phyloP scores from a whole-genome alignment of 2,888 invertebrate species.

The Noctua pronuba region DNA sequence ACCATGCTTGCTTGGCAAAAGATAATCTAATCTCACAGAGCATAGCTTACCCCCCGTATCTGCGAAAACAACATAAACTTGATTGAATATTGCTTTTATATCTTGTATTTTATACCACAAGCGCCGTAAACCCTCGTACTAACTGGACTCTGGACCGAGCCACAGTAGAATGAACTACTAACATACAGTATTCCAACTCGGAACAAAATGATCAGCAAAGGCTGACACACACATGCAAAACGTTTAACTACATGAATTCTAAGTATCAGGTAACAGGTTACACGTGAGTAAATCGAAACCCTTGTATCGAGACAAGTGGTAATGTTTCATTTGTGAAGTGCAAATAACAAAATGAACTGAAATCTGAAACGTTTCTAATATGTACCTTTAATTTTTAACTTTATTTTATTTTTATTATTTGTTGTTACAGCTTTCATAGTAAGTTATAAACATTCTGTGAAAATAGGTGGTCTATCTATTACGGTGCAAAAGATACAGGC shows the following conservation, averaged over 20 bases:
- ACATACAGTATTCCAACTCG: neutral
- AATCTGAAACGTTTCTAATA: too few relatives aligned
- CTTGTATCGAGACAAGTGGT: neutral
- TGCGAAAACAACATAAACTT: constrained; percentile 37
- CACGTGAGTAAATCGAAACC: neutral
- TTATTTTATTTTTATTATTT: neutral
- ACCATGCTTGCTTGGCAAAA: neutral
- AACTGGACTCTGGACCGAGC: constrained; percentile 36
- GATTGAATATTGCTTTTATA: constrained; percentile 43
- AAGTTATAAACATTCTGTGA: neutral
- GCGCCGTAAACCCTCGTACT: constrained; percentile 21
- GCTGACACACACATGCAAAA: neutral
- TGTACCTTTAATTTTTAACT: too few relatives aligned
- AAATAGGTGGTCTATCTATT: neutral
- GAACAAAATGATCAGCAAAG: neutral
- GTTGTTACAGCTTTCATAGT: neutral
- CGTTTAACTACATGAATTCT: neutral
- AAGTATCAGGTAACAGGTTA: neutral
- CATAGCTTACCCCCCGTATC: neutral
- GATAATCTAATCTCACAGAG: constrained; percentile 16
- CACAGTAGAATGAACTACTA: neutral
- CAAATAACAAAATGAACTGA: too few relatives aligned
- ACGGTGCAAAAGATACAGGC: neutral
- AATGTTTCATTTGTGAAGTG: neutral
- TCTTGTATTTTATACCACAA: constrained; percentile 38